phyloP scores from a whole-genome alignment of 2,113 vertebrate genomes.

The Platycercus adscitus region DNA sequence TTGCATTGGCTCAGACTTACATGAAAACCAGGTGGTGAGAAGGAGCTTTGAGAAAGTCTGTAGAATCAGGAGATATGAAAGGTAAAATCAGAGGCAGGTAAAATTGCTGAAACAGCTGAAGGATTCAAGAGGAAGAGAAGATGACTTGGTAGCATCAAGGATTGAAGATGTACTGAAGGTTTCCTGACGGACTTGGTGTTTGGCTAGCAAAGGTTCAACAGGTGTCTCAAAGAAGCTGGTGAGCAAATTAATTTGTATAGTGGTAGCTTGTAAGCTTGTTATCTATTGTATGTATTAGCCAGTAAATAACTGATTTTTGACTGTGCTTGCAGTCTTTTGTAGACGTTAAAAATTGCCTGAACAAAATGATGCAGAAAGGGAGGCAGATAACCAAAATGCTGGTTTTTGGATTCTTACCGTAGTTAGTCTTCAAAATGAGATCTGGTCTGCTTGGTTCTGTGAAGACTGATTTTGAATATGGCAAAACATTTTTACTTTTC shows the following conservation, averaged over 20 bases:
- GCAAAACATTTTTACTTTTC: not conserved
- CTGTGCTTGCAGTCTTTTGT: not conserved
- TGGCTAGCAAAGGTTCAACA: not conserved
- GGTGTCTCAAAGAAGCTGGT: not conserved
- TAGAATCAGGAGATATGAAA: not conserved
- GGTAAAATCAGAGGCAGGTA: not conserved
- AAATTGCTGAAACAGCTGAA: not conserved
- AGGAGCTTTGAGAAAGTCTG: not conserved
- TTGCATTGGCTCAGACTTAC: not conserved
- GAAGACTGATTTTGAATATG: not conserved
- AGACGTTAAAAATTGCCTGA: not conserved
- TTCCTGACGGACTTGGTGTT: not conserved
- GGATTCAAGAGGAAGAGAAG: not conserved
- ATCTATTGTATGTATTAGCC: not conserved
- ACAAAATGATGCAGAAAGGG: not conserved
- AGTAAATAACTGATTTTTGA: not conserved
- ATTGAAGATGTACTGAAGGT: not conserved
- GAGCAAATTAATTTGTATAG: not conserved
- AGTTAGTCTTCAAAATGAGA: not conserved
- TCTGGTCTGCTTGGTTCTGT: not conserved
- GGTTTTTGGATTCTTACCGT: not conserved
- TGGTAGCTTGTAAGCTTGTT: not conserved
- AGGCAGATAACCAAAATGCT: not conserved
- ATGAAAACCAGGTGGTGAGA: not conserved
- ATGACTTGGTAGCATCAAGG: not conserved